Base-by-base conservation (phyloP, 1,140 invertebrate species). In the Hesperophylax magnus region DNA sequence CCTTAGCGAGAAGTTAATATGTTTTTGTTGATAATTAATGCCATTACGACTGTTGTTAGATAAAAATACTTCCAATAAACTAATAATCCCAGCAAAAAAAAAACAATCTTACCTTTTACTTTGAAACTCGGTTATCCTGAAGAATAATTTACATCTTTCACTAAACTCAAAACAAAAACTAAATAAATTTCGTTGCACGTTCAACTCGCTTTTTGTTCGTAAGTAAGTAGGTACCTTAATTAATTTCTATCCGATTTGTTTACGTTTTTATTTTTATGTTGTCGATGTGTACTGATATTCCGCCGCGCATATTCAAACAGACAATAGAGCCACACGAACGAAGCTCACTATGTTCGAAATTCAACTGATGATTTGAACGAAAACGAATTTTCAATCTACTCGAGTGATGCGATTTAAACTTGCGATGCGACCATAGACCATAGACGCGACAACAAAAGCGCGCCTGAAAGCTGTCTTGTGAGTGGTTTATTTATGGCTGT, bases 251-350 rank as follows among this genome's bases (percentile, higher is more conserved):
- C 54, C 7, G 20, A 75, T 75, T 58, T 58, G 72, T 76, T 76
- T 60, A 58, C 27, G 56, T 22, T 39, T 18, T 75, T 39, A 72
- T 72, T 53, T 53, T 24, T 53, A 20, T 72, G 69, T 72, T 20
- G 20, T 31, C n/a, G 47, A 39, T 15, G 17, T 20, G 24, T 18
- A 76, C 47, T 72, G 11, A 47, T 47, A 72, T 53, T 18, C 72
- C 24, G 72, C 92, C 95, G 15, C 95, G 95, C 85, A 92, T 60
- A 56, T 18, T 60, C 3, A 76, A 67, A 14, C 65, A 69, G 71
- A 72, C 20, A 74, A 27, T 24, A 15, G 20, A 18, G 11, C 31
- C 27, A 20, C 27, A 39, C 54, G n/a, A 60, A 61, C 27, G 6
- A 54, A 60, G 56, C n/a, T 39, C 17, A 39, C 72, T 22, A 34